Evolutionary conservation across 2,113 vertebrate genomes (phyloP), one percentile per base, ranked within the genome.

Genomic region (Platichthys flesus): DNA sequence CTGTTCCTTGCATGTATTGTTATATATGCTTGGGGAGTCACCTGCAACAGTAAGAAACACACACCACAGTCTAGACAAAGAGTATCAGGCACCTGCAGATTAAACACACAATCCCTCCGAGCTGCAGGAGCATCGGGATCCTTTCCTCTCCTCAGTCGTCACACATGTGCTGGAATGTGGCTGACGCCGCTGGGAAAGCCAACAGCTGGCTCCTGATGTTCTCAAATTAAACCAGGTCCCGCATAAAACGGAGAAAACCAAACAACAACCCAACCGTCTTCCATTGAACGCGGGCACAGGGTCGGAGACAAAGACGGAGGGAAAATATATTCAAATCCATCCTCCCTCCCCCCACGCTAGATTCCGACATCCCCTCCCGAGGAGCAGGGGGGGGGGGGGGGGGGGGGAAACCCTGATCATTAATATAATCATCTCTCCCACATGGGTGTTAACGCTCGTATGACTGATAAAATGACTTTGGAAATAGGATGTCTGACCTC

Each of bases 401-500:
- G 28, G 59, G 14, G 71, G 60, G 42, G 59, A 70, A 68, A 65
- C 70, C 74, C 68, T 61, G 31, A 65, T 79, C 74, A 79, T 77
- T 77, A 79, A 87, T 81, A 57, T 55, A 73, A 71, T 76, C 72
- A 78, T 78, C 76, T 42, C 54, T 67, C 68, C 71, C 31, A 54
- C 65, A 77, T 4, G 23, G 61, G 31, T 67, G 57, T 82, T 71
- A 85, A 79, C 64, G 58, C 72, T 28, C 28, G 55, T 74, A 69
- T 69, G 47, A 49, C 62, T 78, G 77, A 61, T 74, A 79, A 77
- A 72, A 76, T 7, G 69, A 76, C 76, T 79, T 81, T 60, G 64
- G 61, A 68, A 81, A 85, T 70, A 83, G 54, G 62, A 71, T 68
- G 74, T 79, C 54, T 82, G 75, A 74, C 84, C 77, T 83, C 74